Evolutionary conservation across 2,113 vertebrate genomes (phyloP).

Genomic region (Cyanistes caeruleus): DNA sequence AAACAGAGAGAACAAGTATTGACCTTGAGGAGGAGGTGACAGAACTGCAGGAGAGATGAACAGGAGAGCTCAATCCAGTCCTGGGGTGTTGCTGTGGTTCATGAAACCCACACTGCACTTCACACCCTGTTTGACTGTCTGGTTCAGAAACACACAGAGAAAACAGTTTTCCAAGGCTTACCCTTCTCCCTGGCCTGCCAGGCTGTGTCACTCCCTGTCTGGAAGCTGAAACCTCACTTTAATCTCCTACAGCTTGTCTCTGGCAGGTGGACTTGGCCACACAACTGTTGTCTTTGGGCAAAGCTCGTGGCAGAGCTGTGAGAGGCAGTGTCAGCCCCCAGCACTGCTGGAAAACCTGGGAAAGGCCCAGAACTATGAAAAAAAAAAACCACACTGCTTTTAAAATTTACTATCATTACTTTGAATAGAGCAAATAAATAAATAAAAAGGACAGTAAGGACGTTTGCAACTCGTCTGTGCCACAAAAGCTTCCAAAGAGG

Average conservation of each 20-base stretch:
- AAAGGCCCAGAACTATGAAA: neutral
- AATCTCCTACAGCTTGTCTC: neutral
- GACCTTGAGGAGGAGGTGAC: neutral
- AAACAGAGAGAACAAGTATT: fast-evolving
- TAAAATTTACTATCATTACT: neutral
- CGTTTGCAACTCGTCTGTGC: neutral
- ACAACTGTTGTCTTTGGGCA: neutral
- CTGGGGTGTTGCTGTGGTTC: neutral
- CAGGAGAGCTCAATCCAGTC: neutral
- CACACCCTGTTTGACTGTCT: neutral
- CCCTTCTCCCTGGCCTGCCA: neutral
- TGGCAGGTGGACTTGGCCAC: neutral
- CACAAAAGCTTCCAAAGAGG: neutral
- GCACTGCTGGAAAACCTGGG: neutral
- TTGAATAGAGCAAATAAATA: neutral
- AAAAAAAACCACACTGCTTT: neutral
- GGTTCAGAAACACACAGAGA: neutral
- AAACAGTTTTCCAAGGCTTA: neutral
- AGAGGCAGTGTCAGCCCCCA: neutral
- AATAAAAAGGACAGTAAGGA: neutral
- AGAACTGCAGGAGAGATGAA: neutral
- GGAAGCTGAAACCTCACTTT: neutral
- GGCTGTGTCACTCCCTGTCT: neutral
- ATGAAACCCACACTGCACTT: fast-evolving
- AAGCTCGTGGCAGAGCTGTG: neutral